A percentile compares a stretch with the other conserved stretches of the same genome.
Conservation (phyloP, 1,140 invertebrate species). For the Oedothorax gibbosus region DNA sequence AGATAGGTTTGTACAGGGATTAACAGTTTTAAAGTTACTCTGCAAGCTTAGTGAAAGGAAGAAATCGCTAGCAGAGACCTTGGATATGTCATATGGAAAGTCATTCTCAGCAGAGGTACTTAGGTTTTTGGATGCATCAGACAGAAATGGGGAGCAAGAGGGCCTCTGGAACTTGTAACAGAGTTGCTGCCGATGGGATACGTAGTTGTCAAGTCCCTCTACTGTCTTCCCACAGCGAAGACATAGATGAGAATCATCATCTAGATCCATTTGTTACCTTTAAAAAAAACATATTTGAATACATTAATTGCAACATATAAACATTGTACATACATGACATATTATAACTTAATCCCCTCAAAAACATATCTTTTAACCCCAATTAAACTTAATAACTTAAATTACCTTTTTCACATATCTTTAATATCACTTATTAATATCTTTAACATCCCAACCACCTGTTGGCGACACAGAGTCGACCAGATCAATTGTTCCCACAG, state of each 20-base stretch:
- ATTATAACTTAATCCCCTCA: background rate
- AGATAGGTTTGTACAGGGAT: constrained; percentile 32
- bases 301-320: background rate
- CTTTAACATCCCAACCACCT: no score
- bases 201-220: constrained; percentile 82
- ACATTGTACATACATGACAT: background rate
- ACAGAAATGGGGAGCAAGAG: constrained; percentile 16
- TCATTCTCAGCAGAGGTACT: constrained; percentile 63
- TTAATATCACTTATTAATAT: no score
- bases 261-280: constrained; percentile 67
- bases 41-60: constrained; percentile 86
- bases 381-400: no score
- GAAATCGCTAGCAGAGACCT: constrained; percentile 66
- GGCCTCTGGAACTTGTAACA: constrained; percentile 67
- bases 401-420: no score
- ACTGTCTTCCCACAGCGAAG: constrained; percentile 86
- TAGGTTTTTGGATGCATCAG: constrained; percentile 59
- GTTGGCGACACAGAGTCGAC: no score
- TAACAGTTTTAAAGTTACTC: constrained; percentile 75
- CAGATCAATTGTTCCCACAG: no score
- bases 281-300: constrained; percentile 6
- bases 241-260: constrained; percentile 86
- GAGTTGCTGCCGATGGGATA: constrained; percentile 80
- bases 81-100: constrained; percentile 64
- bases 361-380: no score